Evolutionary conservation across 1,140 invertebrate genomes (phyloP).

Genomic region (Eupeodes corollae): DNA sequence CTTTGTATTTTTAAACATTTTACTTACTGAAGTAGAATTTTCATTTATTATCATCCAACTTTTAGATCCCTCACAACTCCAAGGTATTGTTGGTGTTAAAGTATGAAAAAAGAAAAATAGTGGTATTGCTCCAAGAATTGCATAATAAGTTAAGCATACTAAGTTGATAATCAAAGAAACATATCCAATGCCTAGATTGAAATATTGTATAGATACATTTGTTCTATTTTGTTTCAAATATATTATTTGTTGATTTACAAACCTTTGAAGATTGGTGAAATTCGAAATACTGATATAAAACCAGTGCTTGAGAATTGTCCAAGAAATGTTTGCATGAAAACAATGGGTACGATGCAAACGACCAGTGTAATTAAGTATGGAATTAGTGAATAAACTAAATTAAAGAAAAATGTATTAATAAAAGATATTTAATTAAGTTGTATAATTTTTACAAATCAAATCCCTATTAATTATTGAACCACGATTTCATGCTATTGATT

Average conservation of each 20-base stretch:
- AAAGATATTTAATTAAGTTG: neutral
- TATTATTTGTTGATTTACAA: neutral
- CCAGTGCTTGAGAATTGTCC: conserved; percentile 33
- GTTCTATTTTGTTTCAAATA: no score
- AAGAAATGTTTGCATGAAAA: conserved; percentile 31
- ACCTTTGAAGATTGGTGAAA: conserved; percentile 34
- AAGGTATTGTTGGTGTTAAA: conserved; percentile 22
- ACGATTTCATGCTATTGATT: no score
- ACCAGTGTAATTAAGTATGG: conserved; percentile 21
- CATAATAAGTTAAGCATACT: conserved; percentile 18
- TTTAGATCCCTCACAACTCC: conserved; percentile 22
- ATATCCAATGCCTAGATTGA: conserved; percentile 25
- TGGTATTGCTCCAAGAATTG: conserved; percentile 22
- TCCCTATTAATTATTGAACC: no score
- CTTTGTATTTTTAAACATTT: no score
- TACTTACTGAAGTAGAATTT: no score
- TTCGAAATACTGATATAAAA: conserved; percentile 27
- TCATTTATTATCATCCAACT: neutral
- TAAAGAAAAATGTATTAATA: neutral
- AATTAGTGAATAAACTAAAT: conserved; percentile 16
- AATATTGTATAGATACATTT: neutral
- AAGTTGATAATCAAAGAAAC: conserved; percentile 18
- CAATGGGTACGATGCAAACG: conserved; percentile 22
- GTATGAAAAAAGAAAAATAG: conserved; percentile 24
- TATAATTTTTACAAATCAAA: no score